phyloP scores from a whole-genome alignment of 30 jellyfish, hydroid and myxozoan genomes.

The Hydractinia symbiolongicarpus region DNA sequence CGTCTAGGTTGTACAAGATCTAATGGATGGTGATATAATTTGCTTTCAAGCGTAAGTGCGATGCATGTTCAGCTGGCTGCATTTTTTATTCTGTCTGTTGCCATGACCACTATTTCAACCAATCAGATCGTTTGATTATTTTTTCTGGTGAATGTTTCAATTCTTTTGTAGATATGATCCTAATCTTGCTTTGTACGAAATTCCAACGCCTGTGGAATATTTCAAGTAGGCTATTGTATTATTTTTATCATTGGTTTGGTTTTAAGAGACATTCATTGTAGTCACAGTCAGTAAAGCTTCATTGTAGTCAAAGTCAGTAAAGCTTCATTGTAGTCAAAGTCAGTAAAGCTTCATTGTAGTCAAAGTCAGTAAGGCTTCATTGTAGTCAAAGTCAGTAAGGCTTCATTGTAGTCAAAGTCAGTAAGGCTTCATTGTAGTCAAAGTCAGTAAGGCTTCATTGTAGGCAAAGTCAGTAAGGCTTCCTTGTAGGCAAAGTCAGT shows the following conservation, averaged over 20 bases:
- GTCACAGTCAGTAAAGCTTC: too few species aligned
- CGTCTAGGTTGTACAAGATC: constrained; percentile 83
- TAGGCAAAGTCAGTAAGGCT: too few species aligned
- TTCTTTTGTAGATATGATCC: constrained; percentile 57
- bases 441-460: too few species aligned
- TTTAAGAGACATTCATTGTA: neutral
- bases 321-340: too few species aligned
- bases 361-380: too few species aligned
- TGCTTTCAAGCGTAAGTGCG: constrained; percentile 90
- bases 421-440: too few species aligned
- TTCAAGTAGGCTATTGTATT: constrained; percentile 46
- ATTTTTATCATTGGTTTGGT: constrained; percentile 18
- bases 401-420: too few species aligned
- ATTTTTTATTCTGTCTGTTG: neutral
- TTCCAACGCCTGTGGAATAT: constrained; percentile 89
- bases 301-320: too few species aligned
- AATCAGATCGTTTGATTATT: neutral
- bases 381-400: too few species aligned
- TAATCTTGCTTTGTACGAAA: constrained; percentile 32
- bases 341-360: too few species aligned
- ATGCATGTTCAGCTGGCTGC: neutral
- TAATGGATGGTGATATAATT: constrained; percentile 92
- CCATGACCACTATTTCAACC: neutral
- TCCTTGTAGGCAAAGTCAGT: too few species aligned
- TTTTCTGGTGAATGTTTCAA: neutral